Evolutionary conservation across 2,888 invertebrate species (phyloP), one percentile per base, ranked within the genome.

Genomic region (Micoletzkya japonica): DNA sequence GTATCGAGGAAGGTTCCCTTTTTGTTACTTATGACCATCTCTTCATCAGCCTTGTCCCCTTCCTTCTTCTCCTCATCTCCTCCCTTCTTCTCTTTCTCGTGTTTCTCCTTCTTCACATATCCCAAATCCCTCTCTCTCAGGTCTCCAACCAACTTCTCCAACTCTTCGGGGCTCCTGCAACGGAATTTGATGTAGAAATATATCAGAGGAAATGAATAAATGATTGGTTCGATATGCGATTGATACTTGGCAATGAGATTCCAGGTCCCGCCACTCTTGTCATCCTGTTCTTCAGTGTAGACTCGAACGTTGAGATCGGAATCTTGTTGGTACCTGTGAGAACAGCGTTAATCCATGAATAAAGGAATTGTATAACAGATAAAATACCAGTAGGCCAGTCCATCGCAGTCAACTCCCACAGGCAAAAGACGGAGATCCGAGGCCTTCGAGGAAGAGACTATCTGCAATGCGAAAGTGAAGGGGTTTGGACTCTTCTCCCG

Each of bases 261-360:
- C 85, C 82, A 85, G 77, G 76, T 86, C 79, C 36, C 83, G 20
- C 83, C 85, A 26, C 78, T 70, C 30, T 70, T 58, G 86, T 97
- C 96, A 87, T 97, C 96, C 77, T 92, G 90, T 85, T 97, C 95
- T 87, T 97, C 97, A 85, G 92, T 91, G 87, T 95, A 98, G 59
- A 98, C 90, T 76, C 94, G 90, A 74, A 97, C 89, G 87, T 94
- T 94, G 81, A 93, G 91, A 66, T 94, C 69, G 2, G 69, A 69
- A 37, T 69, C 69, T 36, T 69, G 69, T 30, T 69, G 69, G 37
- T 69, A 69, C 69, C 69, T 59, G 36, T 37, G 60, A 58, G 4
- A 14, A 6, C n/a, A 54, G 26, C 54, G 7, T 28, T 60, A 10
- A 39, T 14, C 34, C 30, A 30, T 30, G 56, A 56, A 28, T 28